Base-by-base conservation (phyloP, 2,888 invertebrate species). In the Cancer borealis region DNA sequence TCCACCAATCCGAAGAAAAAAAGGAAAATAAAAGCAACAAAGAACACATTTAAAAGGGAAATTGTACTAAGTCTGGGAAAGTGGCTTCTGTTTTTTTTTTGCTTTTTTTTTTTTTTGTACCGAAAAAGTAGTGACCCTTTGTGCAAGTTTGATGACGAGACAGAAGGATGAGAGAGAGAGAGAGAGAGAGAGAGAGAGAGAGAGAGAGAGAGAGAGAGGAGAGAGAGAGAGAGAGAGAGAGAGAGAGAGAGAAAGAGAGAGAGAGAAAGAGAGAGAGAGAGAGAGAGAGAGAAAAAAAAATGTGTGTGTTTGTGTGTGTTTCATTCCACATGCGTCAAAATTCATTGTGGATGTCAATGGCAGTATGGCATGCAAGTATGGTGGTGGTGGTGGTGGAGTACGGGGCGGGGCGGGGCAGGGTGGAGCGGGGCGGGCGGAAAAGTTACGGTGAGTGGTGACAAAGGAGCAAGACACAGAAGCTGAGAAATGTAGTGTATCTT, bases 271-370 rank as follows among this genome's bases (percentile, higher is more conserved):
- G 49, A 49, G 49, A 49, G 49, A 79, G 49, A 49, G 49, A 49
- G 49, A 49, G 49, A 49, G 49, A 49, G 49, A 49, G 49, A 49
- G 49, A 49, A 8, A 49, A 8, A 49, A 12, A 49, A 12, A 49
- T 46, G 88, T n/a, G 88, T 79, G 26, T 79, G 26, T 79, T 8
- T 26, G 79, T 30, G 79, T 30, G 79, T 26, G 30, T 10, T 14
- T 79, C 30, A 79, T 30, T 79, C 79, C 30, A 79, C 79, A 30
- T 79, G 79, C 79, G 79, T 79, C 79, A 79, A 79, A 30, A 79
- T 30, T 30, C 30, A 79, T 30, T 30, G 79, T 30, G 79, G 79
- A 10, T 79, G 26, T 30, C 79, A 79, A 79, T 79, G 79, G 30
- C 8, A 1, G 26, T 79, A 30, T 30, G 30, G 79, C 79, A 30